Conservation (phyloP, 2,888 invertebrate species). For the Eupithecia vulgata region DNA sequence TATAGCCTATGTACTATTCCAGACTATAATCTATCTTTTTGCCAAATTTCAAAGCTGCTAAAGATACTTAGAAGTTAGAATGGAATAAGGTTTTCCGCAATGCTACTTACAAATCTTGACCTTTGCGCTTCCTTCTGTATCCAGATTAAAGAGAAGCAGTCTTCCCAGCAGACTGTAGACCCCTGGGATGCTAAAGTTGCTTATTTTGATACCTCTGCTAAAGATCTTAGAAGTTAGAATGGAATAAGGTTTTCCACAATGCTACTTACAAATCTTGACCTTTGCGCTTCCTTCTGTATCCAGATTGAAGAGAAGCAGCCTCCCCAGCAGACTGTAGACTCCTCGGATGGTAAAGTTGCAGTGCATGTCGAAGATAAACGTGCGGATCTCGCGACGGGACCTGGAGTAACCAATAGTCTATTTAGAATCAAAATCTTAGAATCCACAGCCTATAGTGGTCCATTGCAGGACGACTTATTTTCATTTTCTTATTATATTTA, state of each 20-base stretch:
- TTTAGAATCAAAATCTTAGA: no score
- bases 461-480: no score
- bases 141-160: slow-evolving; percentile 44
- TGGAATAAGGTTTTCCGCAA: neutral
- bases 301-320: slow-evolving; percentile 75
- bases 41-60: no score
- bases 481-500: no score
- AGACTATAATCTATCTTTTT: no score
- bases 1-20: no score
- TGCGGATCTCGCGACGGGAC: slow-evolving; percentile 69
- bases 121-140: neutral
- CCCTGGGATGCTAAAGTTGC: no score
- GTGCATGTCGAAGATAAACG: slow-evolving; percentile 75
- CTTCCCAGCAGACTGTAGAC: slow-evolving; percentile 50
- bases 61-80: no score
- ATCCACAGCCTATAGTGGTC: no score
- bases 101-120: slow-evolving; percentile 73
- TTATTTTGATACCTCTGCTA: no score
- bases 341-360: slow-evolving; percentile 79
- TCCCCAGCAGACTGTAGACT: slow-evolving; percentile 70
- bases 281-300: slow-evolving; percentile 76
- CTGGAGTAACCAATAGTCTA: slow-evolving; percentile 48
- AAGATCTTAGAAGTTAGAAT: no score
- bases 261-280: slow-evolving; percentile 74
- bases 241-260: neutral